Evolutionary conservation across 2,888 invertebrate species (phyloP), one percentile per base, ranked within the genome.

Genomic region (Epinotia demarniana): DNA sequence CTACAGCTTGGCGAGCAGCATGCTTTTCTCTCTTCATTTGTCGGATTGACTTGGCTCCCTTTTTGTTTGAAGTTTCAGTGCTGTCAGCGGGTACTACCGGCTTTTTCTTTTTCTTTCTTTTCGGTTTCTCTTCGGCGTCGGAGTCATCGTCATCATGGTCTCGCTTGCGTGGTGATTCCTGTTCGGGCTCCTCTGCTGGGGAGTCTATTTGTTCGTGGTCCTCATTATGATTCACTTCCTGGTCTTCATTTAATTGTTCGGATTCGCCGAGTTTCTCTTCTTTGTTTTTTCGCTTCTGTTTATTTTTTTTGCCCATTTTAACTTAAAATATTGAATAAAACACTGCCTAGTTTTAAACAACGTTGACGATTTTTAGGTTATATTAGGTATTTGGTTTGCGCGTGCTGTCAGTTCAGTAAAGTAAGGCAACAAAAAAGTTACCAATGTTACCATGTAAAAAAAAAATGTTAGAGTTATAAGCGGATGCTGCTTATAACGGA

Each of bases 1-100:
- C 95, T 67, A 94, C 93, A 61, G 94, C 94, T 78, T 95, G 85
- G 0, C 95, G 90, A 80, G 95, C 89, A 39, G 94, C 92, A 82
- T 95, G 94, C 82, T 95, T 96, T 84, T 95, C 95, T 78, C 93
- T 95, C 85, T 97, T 97, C 81, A 95, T 90, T 83, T 96, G 95
- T 1, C 97, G 93, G 72, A 95, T 96, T 0, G 97, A 97, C 80
- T 95, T 93, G 79, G 95, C 90, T 61, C 89, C 90, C 79, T 92
- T 92, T 79, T 91, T 91, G 3, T 9, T 39, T 9, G 39, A 9
- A 39, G 89, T 89, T 60, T 87, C 77, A 18, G 82, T 84, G 78
- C 84, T 94, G 80, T 84, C 94, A 81, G 83, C 84, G 70, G 81
- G 78, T 60, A 81, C 82, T 53, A 73, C 81, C 79, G 77, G 87